Conservation (phyloP, 2,797 vertebrate species). For the Ctenochaetus hawaiiensis region DNA sequence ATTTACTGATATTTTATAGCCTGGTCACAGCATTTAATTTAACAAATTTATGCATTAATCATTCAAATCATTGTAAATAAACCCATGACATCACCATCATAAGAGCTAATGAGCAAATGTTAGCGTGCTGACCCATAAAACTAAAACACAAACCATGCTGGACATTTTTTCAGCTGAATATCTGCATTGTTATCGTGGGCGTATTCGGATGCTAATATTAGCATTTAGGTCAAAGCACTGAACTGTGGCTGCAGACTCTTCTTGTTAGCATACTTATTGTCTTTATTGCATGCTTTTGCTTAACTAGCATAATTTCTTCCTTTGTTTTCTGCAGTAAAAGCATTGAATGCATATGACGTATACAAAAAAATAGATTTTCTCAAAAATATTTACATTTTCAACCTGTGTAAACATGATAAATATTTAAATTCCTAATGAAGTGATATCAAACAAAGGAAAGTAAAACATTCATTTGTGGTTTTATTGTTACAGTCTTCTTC, state of each 20-base stretch:
- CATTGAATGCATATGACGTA: no score
- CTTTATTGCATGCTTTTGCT: no score
- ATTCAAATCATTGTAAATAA: no score
- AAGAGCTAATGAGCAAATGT: neutral
- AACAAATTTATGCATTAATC: neutral
- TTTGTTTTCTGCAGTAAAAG: no score
- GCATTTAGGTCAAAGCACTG: neutral
- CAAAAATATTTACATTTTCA: no score
- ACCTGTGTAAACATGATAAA: no score
- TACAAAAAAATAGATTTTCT: no score
- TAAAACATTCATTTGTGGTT: neutral
- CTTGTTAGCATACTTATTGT: no score
- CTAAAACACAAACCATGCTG: neutral
- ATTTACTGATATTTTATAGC: no score
- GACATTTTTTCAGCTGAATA: neutral
- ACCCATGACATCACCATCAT: neutral
- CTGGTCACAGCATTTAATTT: neutral
- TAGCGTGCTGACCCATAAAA: neutral
- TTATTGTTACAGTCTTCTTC: neutral
- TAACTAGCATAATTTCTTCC: no score
- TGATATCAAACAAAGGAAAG: no score
- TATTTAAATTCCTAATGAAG: no score
- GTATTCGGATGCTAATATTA: neutral
- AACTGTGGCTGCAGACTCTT: neutral
- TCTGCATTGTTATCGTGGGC: neutral